phyloP scores from a whole-genome alignment of 2,113 vertebrate genomes.

The Monopterus albus region DNA sequence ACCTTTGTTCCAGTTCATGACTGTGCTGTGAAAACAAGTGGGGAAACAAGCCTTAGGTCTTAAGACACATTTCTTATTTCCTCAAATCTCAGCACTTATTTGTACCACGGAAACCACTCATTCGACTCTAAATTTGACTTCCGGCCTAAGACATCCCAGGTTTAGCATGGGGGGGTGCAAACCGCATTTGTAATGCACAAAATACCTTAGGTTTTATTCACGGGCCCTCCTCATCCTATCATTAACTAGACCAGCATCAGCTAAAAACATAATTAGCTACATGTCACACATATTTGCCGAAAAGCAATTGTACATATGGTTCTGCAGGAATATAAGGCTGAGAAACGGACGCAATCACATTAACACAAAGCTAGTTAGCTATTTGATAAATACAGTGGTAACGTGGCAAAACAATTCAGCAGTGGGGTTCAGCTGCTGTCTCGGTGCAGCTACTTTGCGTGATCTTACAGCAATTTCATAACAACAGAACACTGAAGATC shows the following conservation, averaged over 20 bases:
- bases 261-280: background rate
- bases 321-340: background rate
- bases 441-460: background rate
- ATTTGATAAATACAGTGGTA: background rate
- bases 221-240: background rate
- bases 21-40: slow-evolving; percentile 45
- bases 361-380: background rate
- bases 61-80: no score
- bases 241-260: background rate
- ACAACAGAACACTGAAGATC: background rate
- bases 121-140: no score
- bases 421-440: background rate
- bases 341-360: background rate
- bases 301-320: background rate
- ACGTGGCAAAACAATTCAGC: background rate
- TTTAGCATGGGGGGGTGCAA: no score
- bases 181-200: no score
- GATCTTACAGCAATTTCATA: no score
- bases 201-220: background rate
- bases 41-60: background rate
- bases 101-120: no score
- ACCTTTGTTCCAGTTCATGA: slow-evolving; percentile 99
- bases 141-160: no score
- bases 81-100: no score
- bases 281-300: background rate